These are phyloP conservation scores for Pteruthius melanotis DNA, from an alignment of 2,113 vertebrate genomes.

Conservation along the genomic window DNA sequence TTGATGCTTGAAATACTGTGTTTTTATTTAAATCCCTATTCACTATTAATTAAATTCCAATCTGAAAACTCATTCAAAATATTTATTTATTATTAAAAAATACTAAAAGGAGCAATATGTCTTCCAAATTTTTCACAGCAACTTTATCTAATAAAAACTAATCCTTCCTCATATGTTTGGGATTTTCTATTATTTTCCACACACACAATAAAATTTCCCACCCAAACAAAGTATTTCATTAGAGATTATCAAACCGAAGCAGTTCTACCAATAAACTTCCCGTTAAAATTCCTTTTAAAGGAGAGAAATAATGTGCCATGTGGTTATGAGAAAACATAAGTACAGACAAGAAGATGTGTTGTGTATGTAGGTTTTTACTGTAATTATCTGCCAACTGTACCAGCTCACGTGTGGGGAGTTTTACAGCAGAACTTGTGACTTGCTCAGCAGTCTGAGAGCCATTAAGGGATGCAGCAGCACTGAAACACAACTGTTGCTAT, in stretches of 20 bases:
- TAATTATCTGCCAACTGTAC: neutral
- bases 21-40: neutral
- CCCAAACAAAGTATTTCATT: neutral
- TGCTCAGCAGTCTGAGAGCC: neutral
- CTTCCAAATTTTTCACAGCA: neutral
- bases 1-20: neutral
- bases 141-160: neutral
- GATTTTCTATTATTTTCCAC: neutral
- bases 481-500: constrained; percentile 44
- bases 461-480: neutral
- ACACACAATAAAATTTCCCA: neutral
- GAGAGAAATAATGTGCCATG: neutral
- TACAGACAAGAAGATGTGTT: neutral
- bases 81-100: neutral
- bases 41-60: neutral
- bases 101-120: neutral
- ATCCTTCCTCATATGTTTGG: neutral
- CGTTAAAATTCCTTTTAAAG: neutral
- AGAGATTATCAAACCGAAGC: neutral
- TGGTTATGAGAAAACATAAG: neutral
- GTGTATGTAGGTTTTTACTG: neutral
- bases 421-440: neutral
- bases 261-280: neutral
- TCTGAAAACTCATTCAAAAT: neutral
- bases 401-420: neutral